phyloP scores from a whole-genome alignment of 2,888 invertebrate genomes.

The Athalia rosae region DNA sequence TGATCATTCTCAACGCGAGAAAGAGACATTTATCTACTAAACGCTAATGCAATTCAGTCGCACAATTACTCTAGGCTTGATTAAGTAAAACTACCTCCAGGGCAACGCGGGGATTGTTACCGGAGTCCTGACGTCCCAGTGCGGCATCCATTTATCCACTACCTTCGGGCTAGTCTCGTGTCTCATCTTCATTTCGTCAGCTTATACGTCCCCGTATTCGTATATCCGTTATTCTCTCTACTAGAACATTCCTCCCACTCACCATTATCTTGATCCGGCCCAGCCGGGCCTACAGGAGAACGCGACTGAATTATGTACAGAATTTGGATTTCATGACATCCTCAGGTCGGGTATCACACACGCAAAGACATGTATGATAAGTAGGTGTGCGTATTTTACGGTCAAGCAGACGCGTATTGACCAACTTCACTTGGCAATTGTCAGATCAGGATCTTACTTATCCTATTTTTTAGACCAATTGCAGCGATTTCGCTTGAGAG shows the following conservation, averaged over 20 bases:
- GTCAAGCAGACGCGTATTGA: too few species aligned
- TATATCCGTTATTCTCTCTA: not conserved
- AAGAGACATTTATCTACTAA: not conserved
- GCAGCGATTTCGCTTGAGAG: too few species aligned
- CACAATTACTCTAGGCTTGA: conserved; percentile 42
- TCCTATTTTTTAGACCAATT: too few species aligned
- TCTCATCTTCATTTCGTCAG: conserved; percentile 30
- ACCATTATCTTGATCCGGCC: conserved; percentile 40
- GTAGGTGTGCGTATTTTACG: too few species aligned
- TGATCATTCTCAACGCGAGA: not conserved
- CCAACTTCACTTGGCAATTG: not conserved
- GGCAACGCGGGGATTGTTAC: not conserved
- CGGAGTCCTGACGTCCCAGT: conserved; percentile 32
- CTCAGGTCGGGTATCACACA: conserved; percentile 11
- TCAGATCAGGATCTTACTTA: not conserved
- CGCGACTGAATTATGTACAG: not conserved
- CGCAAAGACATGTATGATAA: not conserved
- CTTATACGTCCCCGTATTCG: conserved; percentile 8
- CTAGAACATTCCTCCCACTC: conserved; percentile 10
- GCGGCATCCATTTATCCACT: conserved; percentile 38
- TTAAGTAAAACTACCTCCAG: conserved; percentile 41
- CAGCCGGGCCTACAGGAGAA: conserved; percentile 27
- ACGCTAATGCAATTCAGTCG: conserved; percentile 41
- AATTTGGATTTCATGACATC: conserved; percentile 6
- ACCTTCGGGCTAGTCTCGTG: conserved; percentile 25